Base-by-base conservation (phyloP, 2,888 invertebrate genomes). In the Drosophila hamatofila region DNA sequence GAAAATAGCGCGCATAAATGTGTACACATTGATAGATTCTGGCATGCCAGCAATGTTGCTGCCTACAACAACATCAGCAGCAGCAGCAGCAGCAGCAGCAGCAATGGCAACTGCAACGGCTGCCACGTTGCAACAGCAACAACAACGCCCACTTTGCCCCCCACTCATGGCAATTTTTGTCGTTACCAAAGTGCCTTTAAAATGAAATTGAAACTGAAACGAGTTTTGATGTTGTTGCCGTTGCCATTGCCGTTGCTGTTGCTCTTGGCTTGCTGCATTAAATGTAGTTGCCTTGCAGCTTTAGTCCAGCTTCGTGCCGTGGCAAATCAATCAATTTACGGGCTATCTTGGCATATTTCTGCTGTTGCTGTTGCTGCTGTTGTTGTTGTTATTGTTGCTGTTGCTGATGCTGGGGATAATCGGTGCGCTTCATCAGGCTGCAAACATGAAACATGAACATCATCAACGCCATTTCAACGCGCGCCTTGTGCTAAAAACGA, bases 271-370 rank as follows among this genome's bases (percentile, higher is more conserved):
- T 7, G 27, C 48, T 49, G 48, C 48, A 49, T 49, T 52, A 52
- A 39, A 18, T 66, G 65, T 39, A 51, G 58, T 64, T 80, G 71
- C 65, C 76, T 75, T 68, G 63, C 72, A 72, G 72, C 68, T 72
- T 75, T 69, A 63, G 74, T 73, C 81, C 86, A 80, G 78, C 89
- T 72, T 74, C 80, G 80, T 81, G 87, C 88, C 90, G 87, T 90
- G 81, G 88, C 90, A 88, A 90, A 90, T 90, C 91, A 91, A 91
- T 91, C 90, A 90, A 89, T 90, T 91, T 87, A 79, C 78, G 65
- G 68, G 61, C 73, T 71, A 60, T 59, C 60, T 68, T 75, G 83
- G 81, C 81, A 86, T 86, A 86, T 83, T 86, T 86, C 59, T 82
- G 59, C 46, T 59, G 58, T 23, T 58, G 59, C 18, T 71, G 69